Percentiles rank a stretch among this genome's conserved stretches.
phyloP scores from a whole-genome alignment of 2,888 invertebrate genomes.

The Athalia circularis region DNA sequence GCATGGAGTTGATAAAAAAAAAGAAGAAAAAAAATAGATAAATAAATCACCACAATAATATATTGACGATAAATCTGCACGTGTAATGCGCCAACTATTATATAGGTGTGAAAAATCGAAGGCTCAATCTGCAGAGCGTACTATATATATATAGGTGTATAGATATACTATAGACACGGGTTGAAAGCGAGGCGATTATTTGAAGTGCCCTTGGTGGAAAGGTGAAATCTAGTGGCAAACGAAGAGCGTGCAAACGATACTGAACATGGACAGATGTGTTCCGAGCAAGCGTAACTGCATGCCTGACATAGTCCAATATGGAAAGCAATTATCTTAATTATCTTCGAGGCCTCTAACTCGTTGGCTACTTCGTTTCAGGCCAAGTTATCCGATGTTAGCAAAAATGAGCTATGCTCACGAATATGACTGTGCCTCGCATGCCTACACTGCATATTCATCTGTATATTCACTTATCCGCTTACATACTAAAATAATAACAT shows the following conservation, averaged over 20 bases:
- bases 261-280: conserved; percentile 13
- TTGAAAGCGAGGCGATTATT: conserved; percentile 17
- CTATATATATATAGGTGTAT: background rate
- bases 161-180: background rate
- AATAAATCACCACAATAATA: too few species aligned
- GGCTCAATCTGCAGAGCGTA: background rate
- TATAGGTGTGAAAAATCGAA: too few species aligned
- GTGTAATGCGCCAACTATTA: background rate
- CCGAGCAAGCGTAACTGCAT: conserved; percentile 32
- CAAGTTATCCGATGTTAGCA: conserved; percentile 25
- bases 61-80: background rate
- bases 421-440: conserved; percentile 36
- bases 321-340: conserved; percentile 43
- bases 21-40: too few species aligned
- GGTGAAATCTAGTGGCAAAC: conserved; percentile 31
- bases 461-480: background rate
- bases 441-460: background rate
- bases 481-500: background rate
- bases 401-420: conserved; percentile 25
- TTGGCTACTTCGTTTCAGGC: conserved; percentile 24
- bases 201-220: conserved; percentile 28
- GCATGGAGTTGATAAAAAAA: too few species aligned
- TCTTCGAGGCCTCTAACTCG: conserved; percentile 40
- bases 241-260: conserved; percentile 35
- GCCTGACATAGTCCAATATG: conserved; percentile 39